A percentile compares a stretch with the other conserved stretches of the same genome.
These are phyloP conservation scores for Drosophila nigritarsus DNA, from an alignment of 2,888 invertebrate genomes.

Conservation along the genomic window DNA sequence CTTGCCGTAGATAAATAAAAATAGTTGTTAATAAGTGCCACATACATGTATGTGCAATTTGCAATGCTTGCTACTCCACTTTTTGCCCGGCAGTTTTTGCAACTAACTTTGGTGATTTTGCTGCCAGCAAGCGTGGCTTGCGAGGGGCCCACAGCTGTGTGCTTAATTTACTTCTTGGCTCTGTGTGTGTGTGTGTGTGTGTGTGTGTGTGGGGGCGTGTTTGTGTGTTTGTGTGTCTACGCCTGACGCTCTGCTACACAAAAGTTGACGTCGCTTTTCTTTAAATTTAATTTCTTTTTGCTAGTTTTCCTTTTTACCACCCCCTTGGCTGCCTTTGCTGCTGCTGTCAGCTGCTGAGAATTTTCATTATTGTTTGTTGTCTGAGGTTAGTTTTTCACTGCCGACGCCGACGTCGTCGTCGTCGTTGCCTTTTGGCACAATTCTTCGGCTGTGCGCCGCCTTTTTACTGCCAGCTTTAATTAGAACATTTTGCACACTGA, in stretches of 20 bases:
- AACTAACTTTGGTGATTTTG: conserved; percentile 64
- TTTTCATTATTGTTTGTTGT: conserved; percentile 80
- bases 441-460: conserved; percentile 58
- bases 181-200: conserved; percentile 9
- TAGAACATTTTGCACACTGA: conserved; percentile 72
- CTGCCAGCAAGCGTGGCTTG: conserved; percentile 24
- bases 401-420: conserved; percentile 49
- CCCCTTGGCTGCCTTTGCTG: conserved; percentile 18
- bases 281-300: conserved; percentile 80
- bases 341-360: conserved; percentile 65
- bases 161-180: conserved; percentile 59
- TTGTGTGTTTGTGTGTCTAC: conserved; percentile 26
- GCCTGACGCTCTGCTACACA: conserved; percentile 58
- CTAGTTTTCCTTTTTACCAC: conserved; percentile 59
- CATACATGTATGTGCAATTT: neutral
- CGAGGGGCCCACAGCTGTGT: conserved; percentile 28
- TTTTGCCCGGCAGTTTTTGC: conserved; percentile 35
- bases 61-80: neutral
- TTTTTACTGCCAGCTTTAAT: conserved; percentile 78
- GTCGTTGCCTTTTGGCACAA: conserved; percentile 69
- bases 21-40: neutral
- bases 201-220: conserved; percentile 38
- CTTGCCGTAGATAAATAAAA: neutral
- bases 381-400: conserved; percentile 80
- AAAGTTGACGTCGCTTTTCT: conserved; percentile 63